Base-by-base conservation (phyloP, 2,888 invertebrate species). In the Lasioglossum villosulum region DNA sequence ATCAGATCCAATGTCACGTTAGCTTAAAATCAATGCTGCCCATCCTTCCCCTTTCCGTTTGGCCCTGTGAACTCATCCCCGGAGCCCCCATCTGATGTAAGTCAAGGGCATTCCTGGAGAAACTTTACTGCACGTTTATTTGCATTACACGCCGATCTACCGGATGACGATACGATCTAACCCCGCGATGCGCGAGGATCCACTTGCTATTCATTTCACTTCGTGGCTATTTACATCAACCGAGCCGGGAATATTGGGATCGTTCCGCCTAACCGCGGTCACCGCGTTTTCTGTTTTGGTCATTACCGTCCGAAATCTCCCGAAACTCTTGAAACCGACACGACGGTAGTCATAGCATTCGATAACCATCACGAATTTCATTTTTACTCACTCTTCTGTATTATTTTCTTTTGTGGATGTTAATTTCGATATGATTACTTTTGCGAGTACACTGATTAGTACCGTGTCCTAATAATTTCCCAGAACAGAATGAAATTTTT, bases 1-100 rank as follows among this genome's bases (percentile, higher is more conserved):
- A 92, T 92, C 92, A 90, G 91, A 92, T 91, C 86, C 87, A 89
- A 90, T 89, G 90, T 92, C 91, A 88, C 87, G 87, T 89, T 92
- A 90, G 90, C 89, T 92, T 91, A 91, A 92, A 92, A 91, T 92
- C 92, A 91, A 90, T 92, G 91, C 83, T 70, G 75, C 63, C 68
- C 72, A 39, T 74, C 66, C 59, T 68, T 66, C 63, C 83, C 63
- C 72, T 78, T 78, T 77, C 81, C 63, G 59, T 37, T 68, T 75
- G 72, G 52, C 45, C 52, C 83, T 52, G 48, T 74, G 74, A 63
- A 77, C 85, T 30, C 66, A 63, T 71, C 77, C 77, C 77, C 77
- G 70, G 75, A 27, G 27, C 27, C 14, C 59, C 59, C 71, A 72
- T 77, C 86, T 75, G 86, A 86, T 81, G 86, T 84, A 78, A 86